phyloP scores from a whole-genome alignment of 2,888 invertebrate species.

The Gandaritis pyraliata region DNA sequence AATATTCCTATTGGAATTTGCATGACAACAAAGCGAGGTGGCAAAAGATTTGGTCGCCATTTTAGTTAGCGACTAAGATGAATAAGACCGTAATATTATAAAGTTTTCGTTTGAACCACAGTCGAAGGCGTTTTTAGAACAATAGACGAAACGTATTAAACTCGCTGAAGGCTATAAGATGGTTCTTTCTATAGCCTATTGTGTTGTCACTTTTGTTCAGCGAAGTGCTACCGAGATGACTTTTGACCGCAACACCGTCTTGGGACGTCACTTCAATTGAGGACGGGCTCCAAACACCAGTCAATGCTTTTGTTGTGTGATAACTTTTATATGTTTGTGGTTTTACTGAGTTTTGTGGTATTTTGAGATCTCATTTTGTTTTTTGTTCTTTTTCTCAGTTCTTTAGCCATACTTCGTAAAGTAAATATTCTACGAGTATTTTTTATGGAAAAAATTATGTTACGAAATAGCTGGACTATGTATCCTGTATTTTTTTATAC shows the following conservation, averaged over 20 bases:
- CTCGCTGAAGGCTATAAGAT: slow-evolving; percentile 24
- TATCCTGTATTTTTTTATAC: no score
- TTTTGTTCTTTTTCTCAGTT: neutral
- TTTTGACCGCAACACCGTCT: slow-evolving; percentile 33
- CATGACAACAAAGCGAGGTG: no score
- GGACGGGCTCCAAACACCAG: slow-evolving; percentile 1
- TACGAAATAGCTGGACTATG: no score
- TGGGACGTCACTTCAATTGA: slow-evolving; percentile 29
- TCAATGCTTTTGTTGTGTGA: slow-evolving; percentile 15
- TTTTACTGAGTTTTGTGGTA: slow-evolving; percentile 6
- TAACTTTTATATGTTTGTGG: neutral
- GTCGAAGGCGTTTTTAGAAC: slow-evolving; percentile 29
- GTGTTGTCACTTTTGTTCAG: slow-evolving; percentile 40
- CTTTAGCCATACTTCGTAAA: no score
- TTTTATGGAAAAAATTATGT: no score
- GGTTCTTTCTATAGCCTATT: slow-evolving; percentile 33
- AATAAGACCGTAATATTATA: no score
- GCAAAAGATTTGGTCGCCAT: no score
- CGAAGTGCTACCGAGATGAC: slow-evolving; percentile 22
- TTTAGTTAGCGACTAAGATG: no score
- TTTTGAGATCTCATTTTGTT: neutral
- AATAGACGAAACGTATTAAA: slow-evolving; percentile 39
- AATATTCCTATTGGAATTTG: no score
- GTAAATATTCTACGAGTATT: no score
- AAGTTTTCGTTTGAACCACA: slow-evolving; percentile 20